Conservation (phyloP, 2,888 invertebrate species). For the Eristalis arbustorum region DNA sequence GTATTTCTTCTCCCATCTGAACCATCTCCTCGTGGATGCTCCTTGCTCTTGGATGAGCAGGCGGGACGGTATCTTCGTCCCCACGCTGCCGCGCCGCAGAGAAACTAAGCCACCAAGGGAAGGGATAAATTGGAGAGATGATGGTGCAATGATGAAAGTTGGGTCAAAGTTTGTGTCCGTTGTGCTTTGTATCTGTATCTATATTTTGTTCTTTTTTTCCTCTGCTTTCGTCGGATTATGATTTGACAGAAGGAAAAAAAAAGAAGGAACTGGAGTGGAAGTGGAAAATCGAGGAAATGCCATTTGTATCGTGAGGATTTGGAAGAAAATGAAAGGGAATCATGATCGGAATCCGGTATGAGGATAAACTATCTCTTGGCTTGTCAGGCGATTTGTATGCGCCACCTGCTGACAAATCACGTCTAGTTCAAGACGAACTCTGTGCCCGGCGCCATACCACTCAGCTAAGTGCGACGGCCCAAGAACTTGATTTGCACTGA, state of each 20-base stretch:
- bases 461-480: background rate
- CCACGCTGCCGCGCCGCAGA: conserved; percentile 35
- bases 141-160: conserved; percentile 65
- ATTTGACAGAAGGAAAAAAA: conserved; percentile 29
- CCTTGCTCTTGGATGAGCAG: conserved; percentile 33
- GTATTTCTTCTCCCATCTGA: conserved; percentile 13
- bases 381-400: conserved; percentile 15
- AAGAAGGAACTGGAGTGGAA: conserved; percentile 19
- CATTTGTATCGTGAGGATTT: conserved; percentile 59
- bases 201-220: background rate
- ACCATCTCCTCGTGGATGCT: background rate
- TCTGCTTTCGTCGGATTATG: conserved; percentile 38
- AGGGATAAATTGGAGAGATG: conserved; percentile 61
- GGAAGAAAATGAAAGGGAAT: conserved; percentile 49
- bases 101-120: conserved; percentile 53
- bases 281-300: conserved; percentile 48
- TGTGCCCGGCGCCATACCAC: background rate
- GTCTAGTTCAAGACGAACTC: background rate
- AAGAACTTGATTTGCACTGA: conserved; percentile 16
- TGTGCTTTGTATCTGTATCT: background rate
- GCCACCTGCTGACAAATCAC: conserved; percentile 52
- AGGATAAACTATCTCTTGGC: background rate
- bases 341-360: conserved; percentile 58
- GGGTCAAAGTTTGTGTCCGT: conserved; percentile 46
- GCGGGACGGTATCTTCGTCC: background rate